These are phyloP conservation scores for Oplegnathus fasciatus DNA, from an alignment of 2,113 vertebrate genomes.

Conservation along the genomic window DNA sequence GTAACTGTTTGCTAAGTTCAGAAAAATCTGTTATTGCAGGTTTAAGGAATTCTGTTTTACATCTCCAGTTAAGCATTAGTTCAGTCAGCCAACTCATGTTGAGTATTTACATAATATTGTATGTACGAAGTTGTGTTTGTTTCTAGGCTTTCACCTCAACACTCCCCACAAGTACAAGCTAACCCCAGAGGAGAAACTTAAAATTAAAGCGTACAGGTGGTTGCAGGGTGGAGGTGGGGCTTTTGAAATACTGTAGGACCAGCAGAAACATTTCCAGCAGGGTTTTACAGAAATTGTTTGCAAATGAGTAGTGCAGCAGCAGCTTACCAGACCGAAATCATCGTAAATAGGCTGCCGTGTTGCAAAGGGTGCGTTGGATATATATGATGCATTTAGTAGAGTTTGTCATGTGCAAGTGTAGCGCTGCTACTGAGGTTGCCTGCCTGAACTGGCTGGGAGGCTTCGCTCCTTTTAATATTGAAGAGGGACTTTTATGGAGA, in stretches of 20 bases:
- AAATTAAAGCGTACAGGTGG: not conserved
- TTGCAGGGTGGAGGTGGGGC: not conserved
- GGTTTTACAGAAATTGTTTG: not conserved
- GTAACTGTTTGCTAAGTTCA: not conserved
- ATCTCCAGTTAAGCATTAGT: not conserved
- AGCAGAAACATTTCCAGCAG: not conserved
- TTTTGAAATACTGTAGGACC: not conserved
- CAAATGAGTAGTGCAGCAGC: slow-evolving; percentile 15
- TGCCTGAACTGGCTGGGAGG: slow-evolving; percentile 29
- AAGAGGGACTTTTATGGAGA: slow-evolving; percentile 53
- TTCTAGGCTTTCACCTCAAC: not conserved
- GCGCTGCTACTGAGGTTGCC: not conserved
- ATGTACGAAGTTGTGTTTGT: not conserved
- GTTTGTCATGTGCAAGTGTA: not conserved
- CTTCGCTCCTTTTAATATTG: slow-evolving; percentile 34
- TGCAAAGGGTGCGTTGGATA: not conserved
- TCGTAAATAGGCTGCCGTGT: not conserved
- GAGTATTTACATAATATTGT: not conserved
- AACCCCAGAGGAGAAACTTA: not conserved
- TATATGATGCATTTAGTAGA: not conserved
- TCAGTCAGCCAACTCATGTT: too few relatives aligned
- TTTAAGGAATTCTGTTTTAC: not conserved
- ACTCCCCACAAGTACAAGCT: not conserved
- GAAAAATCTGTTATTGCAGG: not conserved
- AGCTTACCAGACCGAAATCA: not conserved